Conservation (phyloP, 2,888 invertebrate genomes). For the Drosophila tanythrix region DNA sequence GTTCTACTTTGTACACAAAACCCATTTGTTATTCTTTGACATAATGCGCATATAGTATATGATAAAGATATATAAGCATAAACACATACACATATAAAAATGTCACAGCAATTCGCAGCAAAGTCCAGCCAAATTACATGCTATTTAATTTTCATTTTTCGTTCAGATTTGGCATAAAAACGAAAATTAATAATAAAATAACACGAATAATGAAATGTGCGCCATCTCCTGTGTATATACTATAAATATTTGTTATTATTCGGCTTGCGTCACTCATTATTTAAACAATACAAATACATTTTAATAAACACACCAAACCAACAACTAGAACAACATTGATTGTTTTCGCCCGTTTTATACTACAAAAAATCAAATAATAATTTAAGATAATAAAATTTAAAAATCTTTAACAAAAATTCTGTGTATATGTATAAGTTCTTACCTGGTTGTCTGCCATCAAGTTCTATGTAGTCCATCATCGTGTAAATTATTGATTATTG, state of each 20-base stretch:
- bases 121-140: conserved; percentile 61
- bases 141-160: conserved; percentile 47
- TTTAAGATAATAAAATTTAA: conserved; percentile 5
- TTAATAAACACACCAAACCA: conserved; percentile 38
- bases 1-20: conserved; percentile 47
- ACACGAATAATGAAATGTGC: conserved; percentile 43
- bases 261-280: conserved; percentile 49
- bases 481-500: conserved; percentile 73
- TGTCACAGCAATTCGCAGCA: conserved; percentile 23
- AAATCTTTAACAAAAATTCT: conserved; percentile 51
- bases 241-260: conserved; percentile 47
- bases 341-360: conserved; percentile 1
- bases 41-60: conserved; percentile 10
- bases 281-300: conserved; percentile 34
- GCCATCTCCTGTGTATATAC: conserved; percentile 45
- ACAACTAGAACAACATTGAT: conserved; percentile 17
- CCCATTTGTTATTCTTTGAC: conserved; percentile 58
- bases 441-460: conserved; percentile 70
- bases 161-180: conserved; percentile 43
- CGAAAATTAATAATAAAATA: conserved; percentile 46
- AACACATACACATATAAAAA: conserved; percentile 14
- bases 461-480: conserved; percentile 78
- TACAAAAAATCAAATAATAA: background rate
- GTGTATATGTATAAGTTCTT: conserved; percentile 69
- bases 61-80: conserved; percentile 21